Evolutionary conservation across 37 sponge, comb jelly and placozoan species (phyloP).

Genomic region (Aplysina aerophoba): DNA sequence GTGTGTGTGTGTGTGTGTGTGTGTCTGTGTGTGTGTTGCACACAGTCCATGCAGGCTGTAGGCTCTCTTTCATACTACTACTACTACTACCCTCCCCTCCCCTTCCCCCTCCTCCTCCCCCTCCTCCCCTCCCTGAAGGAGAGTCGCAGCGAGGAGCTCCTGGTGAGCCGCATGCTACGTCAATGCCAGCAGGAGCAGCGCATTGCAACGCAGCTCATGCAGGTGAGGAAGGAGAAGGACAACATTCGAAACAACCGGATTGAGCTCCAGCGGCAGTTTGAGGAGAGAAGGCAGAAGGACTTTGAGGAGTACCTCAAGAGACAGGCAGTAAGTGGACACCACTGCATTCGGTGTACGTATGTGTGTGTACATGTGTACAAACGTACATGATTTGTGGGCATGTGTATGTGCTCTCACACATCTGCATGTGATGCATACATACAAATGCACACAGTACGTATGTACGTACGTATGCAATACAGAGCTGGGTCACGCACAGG

Average conservation of each 20-base stretch:
- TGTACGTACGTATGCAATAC: background rate
- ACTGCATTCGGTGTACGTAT: background rate
- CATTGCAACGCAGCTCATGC: constrained; percentile 92
- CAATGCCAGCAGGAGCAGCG: constrained; percentile 93
- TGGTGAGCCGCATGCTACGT: constrained; percentile 85
- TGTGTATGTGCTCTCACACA: background rate
- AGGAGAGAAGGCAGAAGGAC: constrained; percentile 74
- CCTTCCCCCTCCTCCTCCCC: no score
- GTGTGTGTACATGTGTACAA: background rate
- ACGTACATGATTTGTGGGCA: background rate
- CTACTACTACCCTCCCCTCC: no score
- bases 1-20: background rate
- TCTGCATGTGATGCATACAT: background rate
- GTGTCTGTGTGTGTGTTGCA: background rate
- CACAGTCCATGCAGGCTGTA: background rate
- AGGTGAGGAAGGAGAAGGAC: constrained; percentile 87
- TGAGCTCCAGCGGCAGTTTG: constrained; percentile 78
- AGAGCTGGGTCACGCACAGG: background rate
- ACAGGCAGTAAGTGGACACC: constrained; percentile 67
- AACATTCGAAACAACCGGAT: constrained; percentile 79
- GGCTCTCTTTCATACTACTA: background rate
- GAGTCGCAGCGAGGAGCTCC: constrained; percentile 67
- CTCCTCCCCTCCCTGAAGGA: constrained; percentile 27
- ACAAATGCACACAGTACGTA: background rate
- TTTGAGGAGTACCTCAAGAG: constrained; percentile 83